These are phyloP conservation scores for Bombus waltoni DNA, from an alignment of 1,140 invertebrate genomes.

Conservation along the genomic window DNA sequence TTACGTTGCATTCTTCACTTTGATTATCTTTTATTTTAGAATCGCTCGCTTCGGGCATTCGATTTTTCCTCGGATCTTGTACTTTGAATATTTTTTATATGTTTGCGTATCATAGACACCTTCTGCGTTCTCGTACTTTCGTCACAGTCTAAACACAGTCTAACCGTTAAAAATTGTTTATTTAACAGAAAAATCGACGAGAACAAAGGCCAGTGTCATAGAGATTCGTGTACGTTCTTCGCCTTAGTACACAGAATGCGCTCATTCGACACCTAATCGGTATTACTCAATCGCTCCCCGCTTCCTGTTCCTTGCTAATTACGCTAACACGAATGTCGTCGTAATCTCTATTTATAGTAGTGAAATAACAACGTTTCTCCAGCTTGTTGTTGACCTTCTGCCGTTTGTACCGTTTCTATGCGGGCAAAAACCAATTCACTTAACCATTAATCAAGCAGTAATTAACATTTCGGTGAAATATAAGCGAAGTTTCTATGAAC, in stretches of 20 bases:
- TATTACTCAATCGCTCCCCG: conserved; percentile 36
- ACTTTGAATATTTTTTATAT: background rate
- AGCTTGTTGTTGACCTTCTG: background rate
- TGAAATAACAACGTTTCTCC: conserved; percentile 61
- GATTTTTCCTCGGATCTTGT: background rate
- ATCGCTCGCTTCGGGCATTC: background rate
- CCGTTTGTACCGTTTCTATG: background rate
- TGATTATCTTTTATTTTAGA: no score
- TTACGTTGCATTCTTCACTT: no score
- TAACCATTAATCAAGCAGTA: background rate
- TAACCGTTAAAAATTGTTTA: background rate
- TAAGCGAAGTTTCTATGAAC: no score
- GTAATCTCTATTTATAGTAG: conserved; percentile 76
- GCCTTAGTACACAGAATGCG: no score
- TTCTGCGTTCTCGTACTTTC: background rate
- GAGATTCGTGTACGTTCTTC: background rate
- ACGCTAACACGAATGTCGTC: conserved; percentile 57
- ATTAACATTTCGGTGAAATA: no score
- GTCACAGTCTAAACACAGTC: background rate
- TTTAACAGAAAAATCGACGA: background rate
- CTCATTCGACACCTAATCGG: conserved; percentile 36
- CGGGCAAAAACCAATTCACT: background rate
- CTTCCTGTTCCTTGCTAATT: conserved; percentile 58
- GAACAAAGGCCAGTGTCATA: background rate
- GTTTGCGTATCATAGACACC: background rate